Percentiles rank a stretch among this genome's conserved stretches.
Evolutionary conservation across 2,113 vertebrate species (phyloP).

Genomic region (Atractosteus spatula): DNA sequence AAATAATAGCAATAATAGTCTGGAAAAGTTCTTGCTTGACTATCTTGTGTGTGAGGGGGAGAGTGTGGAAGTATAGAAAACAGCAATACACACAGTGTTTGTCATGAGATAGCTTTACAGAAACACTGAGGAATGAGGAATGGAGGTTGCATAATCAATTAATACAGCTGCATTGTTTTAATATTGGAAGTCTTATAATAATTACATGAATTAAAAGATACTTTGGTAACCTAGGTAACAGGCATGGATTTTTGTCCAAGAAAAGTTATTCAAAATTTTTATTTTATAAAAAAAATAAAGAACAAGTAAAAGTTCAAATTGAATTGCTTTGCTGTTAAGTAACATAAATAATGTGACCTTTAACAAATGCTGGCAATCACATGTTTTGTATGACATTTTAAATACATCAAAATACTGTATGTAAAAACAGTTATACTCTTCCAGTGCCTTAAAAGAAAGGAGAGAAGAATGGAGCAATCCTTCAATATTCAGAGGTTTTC

Average conservation of each 20-base stretch:
- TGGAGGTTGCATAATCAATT: slow-evolving; percentile 1
- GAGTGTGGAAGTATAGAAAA: too few relatives aligned
- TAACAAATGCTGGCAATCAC: neutral
- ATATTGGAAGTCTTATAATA: neutral
- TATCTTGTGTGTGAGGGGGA: too few relatives aligned
- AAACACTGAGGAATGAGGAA: too few relatives aligned
- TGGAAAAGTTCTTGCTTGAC: too few relatives aligned
- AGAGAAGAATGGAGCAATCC: too few relatives aligned
- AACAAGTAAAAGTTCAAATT: neutral
- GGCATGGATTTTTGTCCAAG: neutral
- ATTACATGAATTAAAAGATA: neutral
- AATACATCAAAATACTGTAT: neutral
- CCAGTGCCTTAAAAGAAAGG: too few relatives aligned
- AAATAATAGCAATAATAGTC: too few relatives aligned
- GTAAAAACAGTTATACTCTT: too few relatives aligned
- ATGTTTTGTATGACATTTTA: neutral
- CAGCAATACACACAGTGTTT: too few relatives aligned
- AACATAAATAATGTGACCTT: neutral
- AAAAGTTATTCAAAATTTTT: neutral
- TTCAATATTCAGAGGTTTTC: neutral
- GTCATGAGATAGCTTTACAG: too few relatives aligned
- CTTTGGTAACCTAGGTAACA: slow-evolving; percentile 5
- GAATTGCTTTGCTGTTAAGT: neutral
- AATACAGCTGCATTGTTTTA: neutral
- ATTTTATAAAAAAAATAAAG: neutral